Evolutionary conservation across 2,113 vertebrate genomes (phyloP).

Genomic region (Capreolus pygargus): DNA sequence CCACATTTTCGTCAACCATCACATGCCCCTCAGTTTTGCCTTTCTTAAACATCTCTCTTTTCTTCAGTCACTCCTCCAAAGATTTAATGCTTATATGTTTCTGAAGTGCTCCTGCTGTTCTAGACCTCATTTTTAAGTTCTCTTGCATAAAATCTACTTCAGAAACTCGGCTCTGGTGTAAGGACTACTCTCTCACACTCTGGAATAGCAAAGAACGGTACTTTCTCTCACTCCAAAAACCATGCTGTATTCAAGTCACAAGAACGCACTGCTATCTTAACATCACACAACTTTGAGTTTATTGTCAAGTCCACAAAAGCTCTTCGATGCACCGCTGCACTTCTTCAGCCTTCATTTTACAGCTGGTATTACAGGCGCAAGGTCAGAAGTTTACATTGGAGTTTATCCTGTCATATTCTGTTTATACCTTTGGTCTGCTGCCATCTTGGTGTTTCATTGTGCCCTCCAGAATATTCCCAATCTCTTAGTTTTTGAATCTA

Average conservation of each 20-base stretch:
- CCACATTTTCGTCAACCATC: background rate
- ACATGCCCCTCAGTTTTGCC: background rate
- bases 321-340: background rate
- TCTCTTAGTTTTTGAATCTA: background rate
- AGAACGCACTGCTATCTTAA: background rate
- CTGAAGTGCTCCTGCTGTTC: background rate
- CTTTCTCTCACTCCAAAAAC: background rate
- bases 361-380: background rate
- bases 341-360: background rate
- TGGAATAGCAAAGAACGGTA: background rate
- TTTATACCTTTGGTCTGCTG: background rate
- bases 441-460: background rate
- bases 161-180: background rate
- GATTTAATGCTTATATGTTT: background rate
- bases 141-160: background rate
- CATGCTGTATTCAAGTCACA: background rate
- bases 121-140: background rate
- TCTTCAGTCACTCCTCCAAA: background rate
- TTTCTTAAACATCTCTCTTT: background rate
- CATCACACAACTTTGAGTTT: background rate
- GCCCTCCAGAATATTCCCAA: background rate
- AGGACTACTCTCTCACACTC: background rate
- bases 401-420: background rate
- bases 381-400: background rate
- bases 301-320: background rate